A percentile compares a stretch with the other conserved stretches of the same genome.
phyloP scores from a whole-genome alignment of 2,888 invertebrate genomes.

The Agrochola lychnidis region DNA sequence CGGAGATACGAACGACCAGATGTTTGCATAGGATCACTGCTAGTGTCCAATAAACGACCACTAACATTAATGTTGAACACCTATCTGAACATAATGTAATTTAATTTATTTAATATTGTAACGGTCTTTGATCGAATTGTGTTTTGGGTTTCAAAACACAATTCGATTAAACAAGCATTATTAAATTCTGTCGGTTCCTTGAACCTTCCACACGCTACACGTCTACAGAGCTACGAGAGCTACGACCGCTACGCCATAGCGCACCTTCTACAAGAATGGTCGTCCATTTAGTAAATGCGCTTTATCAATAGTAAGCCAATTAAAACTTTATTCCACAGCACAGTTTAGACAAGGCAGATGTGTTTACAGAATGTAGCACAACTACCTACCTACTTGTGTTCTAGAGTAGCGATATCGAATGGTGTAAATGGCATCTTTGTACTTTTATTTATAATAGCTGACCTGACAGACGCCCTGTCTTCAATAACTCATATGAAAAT shows the following conservation, averaged over 20 bases:
- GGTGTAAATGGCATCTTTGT: neutral
- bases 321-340: constrained; percentile 37
- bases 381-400: neutral
- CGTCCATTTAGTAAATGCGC: constrained; percentile 14
- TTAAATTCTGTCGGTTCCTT: neutral
- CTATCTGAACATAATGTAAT: neutral
- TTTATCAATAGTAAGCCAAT: constrained; percentile 39
- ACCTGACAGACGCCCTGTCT: no score
- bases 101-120: constrained; percentile 1
- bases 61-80: neutral
- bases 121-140: no score
- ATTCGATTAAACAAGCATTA: neutral
- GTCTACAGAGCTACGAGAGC: constrained; percentile 18
- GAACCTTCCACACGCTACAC: neutral
- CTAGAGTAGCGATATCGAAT: neutral
- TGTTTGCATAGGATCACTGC: constrained; percentile 33
- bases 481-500: no score
- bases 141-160: neutral
- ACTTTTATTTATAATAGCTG: no score
- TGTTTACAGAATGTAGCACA: neutral
- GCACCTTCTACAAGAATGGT: constrained; percentile 6
- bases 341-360: constrained; percentile 6
- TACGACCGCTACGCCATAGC: constrained; percentile 21
- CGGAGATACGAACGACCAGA: neutral
- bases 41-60: neutral